Percentiles rank a stretch among this genome's conserved stretches.
Evolutionary conservation across 2,113 vertebrate genomes (phyloP).

Genomic region (Dasypus novemcinctus): DNA sequence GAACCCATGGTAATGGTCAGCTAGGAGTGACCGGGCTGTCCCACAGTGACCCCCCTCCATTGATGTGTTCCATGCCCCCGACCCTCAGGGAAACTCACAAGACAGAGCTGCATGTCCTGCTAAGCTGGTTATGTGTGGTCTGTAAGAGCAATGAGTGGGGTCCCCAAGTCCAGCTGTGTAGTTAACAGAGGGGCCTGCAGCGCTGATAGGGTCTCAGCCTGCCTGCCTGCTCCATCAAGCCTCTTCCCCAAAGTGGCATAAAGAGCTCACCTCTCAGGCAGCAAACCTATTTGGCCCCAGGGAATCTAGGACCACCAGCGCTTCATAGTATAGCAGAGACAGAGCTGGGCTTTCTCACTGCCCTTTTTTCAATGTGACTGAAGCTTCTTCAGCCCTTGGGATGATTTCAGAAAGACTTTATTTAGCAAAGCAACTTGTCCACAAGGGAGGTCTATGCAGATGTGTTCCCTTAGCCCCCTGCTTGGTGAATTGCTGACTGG

Average conservation of each 20-base stretch:
- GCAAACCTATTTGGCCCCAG: not conserved
- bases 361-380: not conserved
- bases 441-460: not conserved
- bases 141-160: not conserved
- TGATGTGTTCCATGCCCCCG: not conserved
- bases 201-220: not conserved
- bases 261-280: not conserved
- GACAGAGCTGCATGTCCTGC: not conserved
- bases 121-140: not conserved
- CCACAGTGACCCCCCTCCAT: not conserved
- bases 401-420: not conserved
- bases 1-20: not conserved
- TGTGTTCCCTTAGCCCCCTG: accelerated
- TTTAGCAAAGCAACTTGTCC: not conserved
- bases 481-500: not conserved
- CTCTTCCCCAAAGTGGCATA: not conserved
- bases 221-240: not conserved
- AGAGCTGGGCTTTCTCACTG: not conserved
- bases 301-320: no score
- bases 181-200: not conserved
- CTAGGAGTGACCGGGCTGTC: not conserved
- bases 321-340: not conserved
- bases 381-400: not conserved
- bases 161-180: not conserved
- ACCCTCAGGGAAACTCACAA: not conserved